Percentiles rank a stretch among this genome's conserved stretches.
Evolutionary conservation across 2,113 vertebrate species (phyloP).

Genomic region (Macaca fascicularis): DNA sequence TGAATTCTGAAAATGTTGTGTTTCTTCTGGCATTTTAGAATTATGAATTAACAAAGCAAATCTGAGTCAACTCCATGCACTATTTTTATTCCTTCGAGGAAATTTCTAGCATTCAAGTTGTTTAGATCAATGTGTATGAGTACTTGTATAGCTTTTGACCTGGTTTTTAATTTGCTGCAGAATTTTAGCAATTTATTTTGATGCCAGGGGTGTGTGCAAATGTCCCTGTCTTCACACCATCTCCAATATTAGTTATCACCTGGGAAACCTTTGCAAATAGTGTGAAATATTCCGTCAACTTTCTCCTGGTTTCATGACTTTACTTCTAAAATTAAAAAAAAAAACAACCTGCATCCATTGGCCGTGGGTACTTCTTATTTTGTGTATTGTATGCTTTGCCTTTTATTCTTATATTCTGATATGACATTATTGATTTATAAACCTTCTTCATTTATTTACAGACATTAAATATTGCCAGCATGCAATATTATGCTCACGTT

Average conservation of each 20-base stretch:
- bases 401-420: not conserved
- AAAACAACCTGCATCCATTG: fast-evolving
- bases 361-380: not conserved
- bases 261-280: not conserved
- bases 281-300: too few species aligned
- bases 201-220: not conserved
- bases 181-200: not conserved
- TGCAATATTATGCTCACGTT: not conserved
- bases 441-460: not conserved
- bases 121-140: not conserved
- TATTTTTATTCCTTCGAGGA: not conserved
- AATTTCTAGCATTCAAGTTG: not conserved
- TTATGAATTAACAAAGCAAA: not conserved
- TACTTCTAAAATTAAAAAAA: not conserved
- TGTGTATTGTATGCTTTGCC: not conserved
- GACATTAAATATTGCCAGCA: too few species aligned
- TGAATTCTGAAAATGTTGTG: not conserved
- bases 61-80: not conserved
- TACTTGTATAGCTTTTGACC: not conserved
- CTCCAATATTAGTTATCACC: not conserved
- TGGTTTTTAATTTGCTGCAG: not conserved
- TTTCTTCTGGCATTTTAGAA: not conserved
- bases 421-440: not conserved
- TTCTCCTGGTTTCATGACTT: not conserved
- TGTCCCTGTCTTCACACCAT: fast-evolving